Conservation (phyloP, 2,113 vertebrate genomes). For the Datnioides undecimradiatus region DNA sequence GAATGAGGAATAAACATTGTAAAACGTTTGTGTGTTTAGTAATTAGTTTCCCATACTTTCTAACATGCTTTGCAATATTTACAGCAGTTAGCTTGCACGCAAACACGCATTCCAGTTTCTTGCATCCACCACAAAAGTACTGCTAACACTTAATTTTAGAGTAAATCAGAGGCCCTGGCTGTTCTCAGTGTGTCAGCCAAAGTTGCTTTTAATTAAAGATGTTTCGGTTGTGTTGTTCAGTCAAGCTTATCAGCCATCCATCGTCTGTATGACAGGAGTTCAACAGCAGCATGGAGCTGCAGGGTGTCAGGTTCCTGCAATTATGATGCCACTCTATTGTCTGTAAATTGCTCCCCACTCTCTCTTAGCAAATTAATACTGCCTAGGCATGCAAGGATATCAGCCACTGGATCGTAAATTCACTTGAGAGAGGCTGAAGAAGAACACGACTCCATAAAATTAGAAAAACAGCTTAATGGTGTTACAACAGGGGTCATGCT, state of each 20-base stretch:
- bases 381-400: slow-evolving; percentile 34
- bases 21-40: slow-evolving; percentile 18
- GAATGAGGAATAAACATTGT: neutral
- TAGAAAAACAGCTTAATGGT: slow-evolving; percentile 59
- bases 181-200: slow-evolving; percentile 45
- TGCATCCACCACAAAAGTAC: slow-evolving; percentile 23
- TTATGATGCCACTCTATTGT: slow-evolving; percentile 66
- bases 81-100: slow-evolving; percentile 33
- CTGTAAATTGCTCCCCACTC: slow-evolving; percentile 41
- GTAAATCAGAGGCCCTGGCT: slow-evolving; percentile 49
- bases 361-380: slow-evolving; percentile 63
- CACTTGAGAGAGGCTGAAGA: slow-evolving; percentile 43
- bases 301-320: slow-evolving; percentile 65
- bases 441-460: slow-evolving; percentile 51
- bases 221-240: slow-evolving; percentile 49
- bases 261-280: slow-evolving; percentile 59
- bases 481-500: slow-evolving; percentile 45
- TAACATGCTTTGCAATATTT: neutral
- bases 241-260: slow-evolving; percentile 47
- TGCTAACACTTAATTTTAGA: slow-evolving; percentile 43
- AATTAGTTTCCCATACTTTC: slow-evolving; percentile 18
- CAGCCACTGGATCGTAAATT: slow-evolving; percentile 57
- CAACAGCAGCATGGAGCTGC: slow-evolving; percentile 42
- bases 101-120: slow-evolving; percentile 35
- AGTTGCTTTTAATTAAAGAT: slow-evolving; percentile 78